These are phyloP conservation scores for Struthidea cinerea DNA, from an alignment of 2,113 vertebrate species.

Conservation along the genomic window DNA sequence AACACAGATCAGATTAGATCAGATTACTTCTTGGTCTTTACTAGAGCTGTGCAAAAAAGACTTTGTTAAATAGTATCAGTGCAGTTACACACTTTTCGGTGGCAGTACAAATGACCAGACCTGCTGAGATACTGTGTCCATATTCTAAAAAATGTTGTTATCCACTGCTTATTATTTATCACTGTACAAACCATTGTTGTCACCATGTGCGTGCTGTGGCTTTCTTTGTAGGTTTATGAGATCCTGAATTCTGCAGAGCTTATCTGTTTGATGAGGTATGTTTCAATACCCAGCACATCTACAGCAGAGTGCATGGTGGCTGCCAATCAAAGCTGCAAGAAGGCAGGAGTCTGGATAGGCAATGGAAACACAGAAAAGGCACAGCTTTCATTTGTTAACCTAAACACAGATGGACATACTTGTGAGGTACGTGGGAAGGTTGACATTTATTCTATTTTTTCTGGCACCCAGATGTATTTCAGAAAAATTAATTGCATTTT, in stretches of 20 bases:
- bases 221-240: constrained; percentile 81
- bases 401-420: constrained; percentile 73
- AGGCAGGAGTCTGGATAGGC: constrained; percentile 80
- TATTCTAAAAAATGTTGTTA: background rate
- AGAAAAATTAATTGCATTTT: background rate
- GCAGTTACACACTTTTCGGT: background rate
- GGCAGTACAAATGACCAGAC: background rate
- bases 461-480: background rate
- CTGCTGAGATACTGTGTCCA: background rate
- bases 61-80: background rate
- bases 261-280: constrained; percentile 83
- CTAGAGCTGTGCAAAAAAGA: background rate
- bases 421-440: constrained; percentile 74
- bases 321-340: constrained; percentile 57
- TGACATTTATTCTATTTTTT: background rate
- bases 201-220: background rate
- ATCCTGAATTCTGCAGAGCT: constrained; percentile 87
- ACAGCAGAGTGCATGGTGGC: constrained; percentile 82
- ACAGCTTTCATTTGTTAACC: constrained; percentile 77
- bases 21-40: background rate
- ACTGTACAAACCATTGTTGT: background rate
- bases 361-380: constrained; percentile 80
- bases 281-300: constrained; percentile 68
- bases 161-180: background rate
- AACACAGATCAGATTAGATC: background rate